Percentiles rank a stretch among this genome's conserved stretches.
Evolutionary conservation across 2,888 invertebrate genomes (phyloP).

Genomic region (Nemapogon koenigi): DNA sequence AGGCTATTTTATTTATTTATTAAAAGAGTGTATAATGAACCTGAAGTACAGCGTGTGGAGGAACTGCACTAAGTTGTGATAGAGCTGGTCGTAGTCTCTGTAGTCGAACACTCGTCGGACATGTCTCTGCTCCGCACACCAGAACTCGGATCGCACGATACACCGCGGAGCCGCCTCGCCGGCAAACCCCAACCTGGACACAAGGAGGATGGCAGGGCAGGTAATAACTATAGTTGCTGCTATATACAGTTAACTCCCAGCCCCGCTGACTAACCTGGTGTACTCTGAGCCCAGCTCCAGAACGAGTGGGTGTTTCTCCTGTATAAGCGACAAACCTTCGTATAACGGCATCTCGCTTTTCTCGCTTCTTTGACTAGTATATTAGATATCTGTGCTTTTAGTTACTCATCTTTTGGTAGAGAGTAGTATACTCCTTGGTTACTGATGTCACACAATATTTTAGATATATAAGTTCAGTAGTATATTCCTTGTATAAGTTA

Average conservation of each 20-base stretch:
- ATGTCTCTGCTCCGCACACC: slow-evolving; percentile 68
- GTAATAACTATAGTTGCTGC: no score
- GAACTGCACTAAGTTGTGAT: slow-evolving; percentile 87
- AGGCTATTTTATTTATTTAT: no score
- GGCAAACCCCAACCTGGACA: slow-evolving; percentile 84
- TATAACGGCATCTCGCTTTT: slow-evolving; percentile 78
- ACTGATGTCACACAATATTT: no score
- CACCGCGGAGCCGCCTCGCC: slow-evolving; percentile 88
- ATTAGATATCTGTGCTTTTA: no score
- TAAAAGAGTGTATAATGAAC: slow-evolving; percentile 46
- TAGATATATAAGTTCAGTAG: no score
- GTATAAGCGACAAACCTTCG: slow-evolving; percentile 78
- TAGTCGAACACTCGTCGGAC: slow-evolving; percentile 71
- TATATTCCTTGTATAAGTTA: no score
- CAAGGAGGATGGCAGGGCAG: neutral
- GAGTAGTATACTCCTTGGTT: no score
- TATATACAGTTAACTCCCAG: no score
- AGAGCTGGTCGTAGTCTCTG: slow-evolving; percentile 71
- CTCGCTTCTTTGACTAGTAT: no score
- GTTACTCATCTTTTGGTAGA: no score
- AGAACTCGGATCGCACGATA: slow-evolving; percentile 82
- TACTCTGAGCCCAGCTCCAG: slow-evolving; percentile 90
- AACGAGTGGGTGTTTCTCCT: slow-evolving; percentile 89
- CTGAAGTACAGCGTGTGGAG: slow-evolving; percentile 88
- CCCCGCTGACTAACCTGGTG: slow-evolving; percentile 79